phyloP scores from a whole-genome alignment of 2,888 invertebrate species.

The Cremastinae sp. region DNA sequence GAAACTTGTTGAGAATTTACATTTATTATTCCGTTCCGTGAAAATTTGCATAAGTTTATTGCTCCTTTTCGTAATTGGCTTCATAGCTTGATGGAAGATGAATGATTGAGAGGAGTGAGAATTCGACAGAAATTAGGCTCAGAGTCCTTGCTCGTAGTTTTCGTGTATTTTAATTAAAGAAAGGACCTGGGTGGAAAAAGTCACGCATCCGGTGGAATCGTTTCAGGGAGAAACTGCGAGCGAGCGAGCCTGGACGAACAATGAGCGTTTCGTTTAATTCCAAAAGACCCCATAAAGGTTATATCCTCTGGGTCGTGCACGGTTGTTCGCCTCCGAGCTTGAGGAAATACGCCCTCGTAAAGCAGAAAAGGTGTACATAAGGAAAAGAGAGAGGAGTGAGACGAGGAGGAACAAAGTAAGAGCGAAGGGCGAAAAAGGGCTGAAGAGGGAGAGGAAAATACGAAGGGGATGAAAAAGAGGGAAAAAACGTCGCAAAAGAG shows the following conservation, averaged over 20 bases:
- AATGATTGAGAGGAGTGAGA: too few species aligned
- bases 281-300: constrained; percentile 68
- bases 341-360: constrained; percentile 70
- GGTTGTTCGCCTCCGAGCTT: constrained; percentile 49
- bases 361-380: constrained; percentile 58
- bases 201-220: background rate
- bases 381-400: constrained; percentile 36
- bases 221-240: constrained; percentile 12
- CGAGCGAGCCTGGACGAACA: constrained; percentile 7
- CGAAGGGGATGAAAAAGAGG: constrained; percentile 14
- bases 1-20: too few species aligned
- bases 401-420: constrained; percentile 35
- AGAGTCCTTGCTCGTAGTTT: background rate
- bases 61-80: too few species aligned
- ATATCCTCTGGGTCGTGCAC: constrained; percentile 57
- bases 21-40: too few species aligned
- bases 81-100: too few species aligned
- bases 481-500: constrained; percentile 20
- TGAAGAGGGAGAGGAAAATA: constrained; percentile 21
- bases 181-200: background rate
- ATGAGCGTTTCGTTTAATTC: constrained; percentile 68
- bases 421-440: constrained; percentile 48
- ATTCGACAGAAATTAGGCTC: background rate
- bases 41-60: too few species aligned
- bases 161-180: background rate